Conservation (phyloP, 2,113 vertebrate species). For the Cepphus grylle region DNA sequence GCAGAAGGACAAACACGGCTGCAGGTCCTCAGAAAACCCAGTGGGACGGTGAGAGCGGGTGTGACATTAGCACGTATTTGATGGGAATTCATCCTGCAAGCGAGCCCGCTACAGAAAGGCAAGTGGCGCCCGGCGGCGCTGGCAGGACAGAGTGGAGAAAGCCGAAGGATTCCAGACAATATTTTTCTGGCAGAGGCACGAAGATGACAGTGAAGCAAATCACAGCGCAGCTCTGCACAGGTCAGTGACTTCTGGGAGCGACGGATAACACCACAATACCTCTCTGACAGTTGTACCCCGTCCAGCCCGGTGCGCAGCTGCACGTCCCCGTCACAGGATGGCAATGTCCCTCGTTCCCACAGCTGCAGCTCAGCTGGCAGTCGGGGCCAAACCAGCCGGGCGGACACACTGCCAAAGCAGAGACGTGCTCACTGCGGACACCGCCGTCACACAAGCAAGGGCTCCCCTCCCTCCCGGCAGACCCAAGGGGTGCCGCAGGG, state of each 20-base stretch:
- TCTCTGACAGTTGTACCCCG: conserved; percentile 82
- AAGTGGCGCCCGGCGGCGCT: accelerated
- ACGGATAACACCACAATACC: conserved; percentile 11
- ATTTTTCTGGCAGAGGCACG: neutral
- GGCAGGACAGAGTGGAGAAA: neutral
- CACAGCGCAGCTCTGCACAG: accelerated
- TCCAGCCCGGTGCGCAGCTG: conserved; percentile 85
- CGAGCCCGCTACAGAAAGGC: neutral
- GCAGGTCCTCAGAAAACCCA: neutral
- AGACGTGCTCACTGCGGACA: neutral
- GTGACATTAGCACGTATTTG: accelerated
- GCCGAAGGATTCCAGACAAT: neutral
- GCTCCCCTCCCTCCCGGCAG: accelerated
- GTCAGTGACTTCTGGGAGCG: accelerated
- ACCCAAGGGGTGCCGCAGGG: accelerated
- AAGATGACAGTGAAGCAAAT: accelerated
- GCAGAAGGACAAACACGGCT: accelerated
- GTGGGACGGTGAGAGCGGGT: accelerated
- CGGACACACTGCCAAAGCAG: conserved; percentile 75
- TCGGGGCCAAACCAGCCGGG: conserved; percentile 79
- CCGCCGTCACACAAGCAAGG: accelerated
- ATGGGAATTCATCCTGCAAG: neutral
- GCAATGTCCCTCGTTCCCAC: conserved; percentile 85
- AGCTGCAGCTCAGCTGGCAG: conserved; percentile 85
- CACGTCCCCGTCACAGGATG: conserved; percentile 81